A percentile compares a stretch with the other conserved stretches of the same genome.
These are phyloP conservation scores for Pogonognathellus flavescens DNA, from an alignment of 1,140 invertebrate genomes.

Conservation along the genomic window DNA sequence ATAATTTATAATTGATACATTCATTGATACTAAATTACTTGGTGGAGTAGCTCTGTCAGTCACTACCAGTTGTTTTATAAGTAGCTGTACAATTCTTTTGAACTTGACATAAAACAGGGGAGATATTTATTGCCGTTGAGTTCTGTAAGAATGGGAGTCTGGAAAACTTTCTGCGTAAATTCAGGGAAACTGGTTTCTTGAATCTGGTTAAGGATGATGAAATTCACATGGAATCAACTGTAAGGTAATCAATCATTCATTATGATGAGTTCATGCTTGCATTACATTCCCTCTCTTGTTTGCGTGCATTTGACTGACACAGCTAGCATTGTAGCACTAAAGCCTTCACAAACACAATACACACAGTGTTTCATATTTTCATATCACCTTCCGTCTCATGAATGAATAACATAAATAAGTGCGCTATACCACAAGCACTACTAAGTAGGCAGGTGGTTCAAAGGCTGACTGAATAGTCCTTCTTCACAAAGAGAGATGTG, in stretches of 20 bases:
- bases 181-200: constrained; percentile 44
- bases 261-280: constrained; percentile 46
- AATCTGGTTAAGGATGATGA: constrained; percentile 55
- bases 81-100: constrained; percentile 42
- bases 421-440: too few species aligned
- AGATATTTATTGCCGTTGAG: constrained; percentile 59
- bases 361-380: constrained; percentile 34
- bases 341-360: constrained; percentile 43
- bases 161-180: constrained; percentile 50
- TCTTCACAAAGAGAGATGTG: too few species aligned
- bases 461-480: too few species aligned
- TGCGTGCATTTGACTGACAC: constrained; percentile 38
- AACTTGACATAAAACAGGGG: constrained; percentile 54
- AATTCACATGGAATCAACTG: constrained; percentile 47
- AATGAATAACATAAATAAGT: too few species aligned
- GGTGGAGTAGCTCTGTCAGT: constrained; percentile 41
- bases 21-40: constrained; percentile 43
- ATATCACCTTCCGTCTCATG: background rate
- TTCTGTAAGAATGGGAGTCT: constrained; percentile 54
- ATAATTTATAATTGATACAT: constrained; percentile 51
- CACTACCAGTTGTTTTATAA: constrained; percentile 49
- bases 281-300: constrained; percentile 25
- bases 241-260: constrained; percentile 49
- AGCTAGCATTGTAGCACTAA: background rate
- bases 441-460: too few species aligned